A percentile compares a stretch with the other conserved stretches of the same genome.
Evolutionary conservation across 1,140 invertebrate species (phyloP).

Genomic region (Tetragnatha versicolor): DNA sequence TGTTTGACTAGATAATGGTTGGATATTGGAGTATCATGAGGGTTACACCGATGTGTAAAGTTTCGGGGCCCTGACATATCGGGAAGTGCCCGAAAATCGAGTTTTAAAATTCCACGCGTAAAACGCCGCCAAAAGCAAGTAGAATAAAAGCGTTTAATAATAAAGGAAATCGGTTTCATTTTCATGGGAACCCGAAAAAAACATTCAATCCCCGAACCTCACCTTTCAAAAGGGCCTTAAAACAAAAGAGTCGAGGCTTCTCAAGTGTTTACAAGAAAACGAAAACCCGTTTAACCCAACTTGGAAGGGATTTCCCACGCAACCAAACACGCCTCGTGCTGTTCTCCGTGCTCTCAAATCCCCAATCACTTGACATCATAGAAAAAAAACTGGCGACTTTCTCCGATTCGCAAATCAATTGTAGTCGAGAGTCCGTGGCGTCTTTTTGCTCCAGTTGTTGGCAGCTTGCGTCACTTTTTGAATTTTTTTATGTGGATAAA

Average conservation of each 20-base stretch:
- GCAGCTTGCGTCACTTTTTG: conserved; percentile 18
- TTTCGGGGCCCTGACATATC: no score
- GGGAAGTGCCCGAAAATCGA: no score
- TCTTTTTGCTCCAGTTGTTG: conserved; percentile 10
- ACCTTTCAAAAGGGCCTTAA: no score
- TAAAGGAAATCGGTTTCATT: neutral
- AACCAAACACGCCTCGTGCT: neutral
- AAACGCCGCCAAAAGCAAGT: no score
- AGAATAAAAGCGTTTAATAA: no score
- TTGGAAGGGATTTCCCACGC: neutral
- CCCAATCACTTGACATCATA: neutral
- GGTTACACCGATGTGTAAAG: no score
- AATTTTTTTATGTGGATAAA: neutral
- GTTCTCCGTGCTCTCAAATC: neutral
- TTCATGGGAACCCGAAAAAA: neutral
- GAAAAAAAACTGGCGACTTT: neutral
- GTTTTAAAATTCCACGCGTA: no score
- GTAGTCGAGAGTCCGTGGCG: neutral
- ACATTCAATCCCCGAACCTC: no score
- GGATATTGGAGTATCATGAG: no score
- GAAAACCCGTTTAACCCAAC: neutral
- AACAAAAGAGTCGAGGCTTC: neutral
- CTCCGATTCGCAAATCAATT: neutral
- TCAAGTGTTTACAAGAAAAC: neutral
- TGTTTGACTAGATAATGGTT: no score